phyloP scores from a whole-genome alignment of 1,140 invertebrate species.

The Sesamia nonagrioides region DNA sequence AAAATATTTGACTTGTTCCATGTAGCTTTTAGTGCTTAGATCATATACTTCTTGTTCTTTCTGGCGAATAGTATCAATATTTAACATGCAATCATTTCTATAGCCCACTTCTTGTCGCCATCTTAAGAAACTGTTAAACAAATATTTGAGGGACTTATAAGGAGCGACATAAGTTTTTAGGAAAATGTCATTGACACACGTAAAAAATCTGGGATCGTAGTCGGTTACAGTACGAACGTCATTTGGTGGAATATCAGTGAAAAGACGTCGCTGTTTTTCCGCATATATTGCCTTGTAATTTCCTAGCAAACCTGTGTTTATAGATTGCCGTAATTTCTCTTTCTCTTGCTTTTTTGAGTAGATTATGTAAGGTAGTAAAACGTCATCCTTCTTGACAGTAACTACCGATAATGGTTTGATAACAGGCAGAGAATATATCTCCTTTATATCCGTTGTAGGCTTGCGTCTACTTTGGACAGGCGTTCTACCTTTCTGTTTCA shows the following conservation, averaged over 20 bases:
- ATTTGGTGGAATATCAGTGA: constrained; percentile 53
- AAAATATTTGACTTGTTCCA: constrained; percentile 86
- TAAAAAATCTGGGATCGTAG: constrained; percentile 69
- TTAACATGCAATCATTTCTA: constrained; percentile 87
- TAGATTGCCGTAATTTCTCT: constrained; percentile 56
- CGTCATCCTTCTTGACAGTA: constrained; percentile 61
- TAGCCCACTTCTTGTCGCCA: constrained; percentile 79
- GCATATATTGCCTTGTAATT: constrained; percentile 69
- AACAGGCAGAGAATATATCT: constrained; percentile 55
- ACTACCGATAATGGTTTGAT: constrained; percentile 58
- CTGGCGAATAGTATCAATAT: constrained; percentile 87
- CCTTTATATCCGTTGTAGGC: constrained; percentile 12
- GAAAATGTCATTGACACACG: constrained; percentile 58
- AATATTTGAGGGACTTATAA: constrained; percentile 68
- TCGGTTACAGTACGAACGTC: constrained; percentile 63
- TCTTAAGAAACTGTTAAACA: constrained; percentile 62
- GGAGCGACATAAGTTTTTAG: constrained; percentile 53
- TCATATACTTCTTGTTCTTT: constrained; percentile 86
- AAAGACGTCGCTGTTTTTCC: constrained; percentile 60
- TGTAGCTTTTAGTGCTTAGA: constrained; percentile 81
- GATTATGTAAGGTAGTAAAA: constrained; percentile 69
- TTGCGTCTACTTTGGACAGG: constrained; percentile 44
- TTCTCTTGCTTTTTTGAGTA: constrained; percentile 68
- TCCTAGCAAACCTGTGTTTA: constrained; percentile 58
- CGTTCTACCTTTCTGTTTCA: constrained; percentile 7